A percentile compares a stretch with the other conserved stretches of the same genome.
phyloP scores from a whole-genome alignment of 2,888 invertebrate species.

The Noctuana brunneofusca region DNA sequence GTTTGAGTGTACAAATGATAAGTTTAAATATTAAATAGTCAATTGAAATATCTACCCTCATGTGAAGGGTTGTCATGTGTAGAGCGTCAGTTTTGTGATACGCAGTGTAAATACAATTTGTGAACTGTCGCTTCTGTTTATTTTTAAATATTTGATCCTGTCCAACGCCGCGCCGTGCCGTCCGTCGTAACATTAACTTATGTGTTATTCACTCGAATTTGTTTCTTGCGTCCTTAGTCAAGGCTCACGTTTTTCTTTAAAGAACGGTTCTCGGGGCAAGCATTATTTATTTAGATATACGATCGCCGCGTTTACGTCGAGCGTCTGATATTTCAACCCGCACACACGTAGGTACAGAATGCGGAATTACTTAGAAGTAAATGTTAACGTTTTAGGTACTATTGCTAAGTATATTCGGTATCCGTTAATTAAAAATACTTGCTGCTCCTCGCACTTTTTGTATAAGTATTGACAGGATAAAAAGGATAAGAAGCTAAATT shows the following conservation, averaged over 20 bases:
- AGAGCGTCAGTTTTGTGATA: not conserved
- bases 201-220: slow-evolving; percentile 14
- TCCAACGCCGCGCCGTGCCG: not conserved
- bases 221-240: not conserved
- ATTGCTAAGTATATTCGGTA: not conserved
- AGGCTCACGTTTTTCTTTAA: slow-evolving; percentile 15
- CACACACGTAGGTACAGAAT: slow-evolving; percentile 27
- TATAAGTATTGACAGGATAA: no score
- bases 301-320: slow-evolving; percentile 17
- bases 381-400: slow-evolving; percentile 18
- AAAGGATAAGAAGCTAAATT: no score
- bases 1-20: no score
- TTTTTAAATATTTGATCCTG: slow-evolving; percentile 24
- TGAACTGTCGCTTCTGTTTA: not conserved
- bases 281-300: slow-evolving; percentile 28
- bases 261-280: slow-evolving; percentile 9
- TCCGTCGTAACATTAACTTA: not conserved
- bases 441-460: no score
- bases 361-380: slow-evolving; percentile 33
- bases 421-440: not conserved
- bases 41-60: no score
- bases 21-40: no score
- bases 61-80: not conserved
- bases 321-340: slow-evolving; percentile 30
- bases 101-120: slow-evolving; percentile 1